Evolutionary conservation across 2,113 vertebrate species (phyloP).

Genomic region (Marcusenius ussheri): DNA sequence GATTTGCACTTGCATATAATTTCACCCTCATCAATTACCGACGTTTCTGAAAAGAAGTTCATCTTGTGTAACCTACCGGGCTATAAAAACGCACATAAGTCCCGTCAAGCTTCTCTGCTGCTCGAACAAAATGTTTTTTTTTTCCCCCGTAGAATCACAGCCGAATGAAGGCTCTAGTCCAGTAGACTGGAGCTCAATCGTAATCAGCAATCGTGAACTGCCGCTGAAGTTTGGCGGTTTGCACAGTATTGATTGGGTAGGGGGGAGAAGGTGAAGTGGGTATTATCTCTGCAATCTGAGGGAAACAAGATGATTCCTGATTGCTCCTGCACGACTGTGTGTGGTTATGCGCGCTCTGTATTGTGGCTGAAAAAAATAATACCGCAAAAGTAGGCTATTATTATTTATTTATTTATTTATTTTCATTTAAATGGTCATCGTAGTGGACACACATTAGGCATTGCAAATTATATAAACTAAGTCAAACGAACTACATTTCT

Average conservation of each 20-base stretch:
- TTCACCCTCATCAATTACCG: not conserved
- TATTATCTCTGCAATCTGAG: slow-evolving; percentile 49
- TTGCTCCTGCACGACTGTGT: slow-evolving; percentile 45
- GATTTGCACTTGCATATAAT: not conserved
- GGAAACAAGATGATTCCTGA: slow-evolving; percentile 45
- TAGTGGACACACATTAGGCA: not conserved
- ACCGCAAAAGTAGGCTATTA: not conserved
- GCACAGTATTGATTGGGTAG: slow-evolving; percentile 50
- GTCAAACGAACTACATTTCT: not conserved
- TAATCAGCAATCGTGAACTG: slow-evolving; percentile 49
- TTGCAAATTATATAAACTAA: not conserved
- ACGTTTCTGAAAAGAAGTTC: not conserved
- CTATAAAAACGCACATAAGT: not conserved
- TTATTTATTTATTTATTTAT: too few species aligned
- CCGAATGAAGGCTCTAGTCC: not conserved
- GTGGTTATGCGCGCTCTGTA: slow-evolving; percentile 41
- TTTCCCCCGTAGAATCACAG: not conserved
- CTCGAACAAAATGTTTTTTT: not conserved
- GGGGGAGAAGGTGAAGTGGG: slow-evolving; percentile 50
- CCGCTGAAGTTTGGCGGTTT: slow-evolving; percentile 35
- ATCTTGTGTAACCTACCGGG: not conserved
- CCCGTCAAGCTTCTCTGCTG: not conserved
- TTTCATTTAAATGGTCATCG: not conserved
- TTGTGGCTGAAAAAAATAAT: slow-evolving; percentile 27
- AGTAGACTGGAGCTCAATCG: slow-evolving; percentile 45